Evolutionary conservation across 2,113 vertebrate species (phyloP), one percentile per base, ranked within the genome.

Genomic region (Urocynchramus pylzowi): DNA sequence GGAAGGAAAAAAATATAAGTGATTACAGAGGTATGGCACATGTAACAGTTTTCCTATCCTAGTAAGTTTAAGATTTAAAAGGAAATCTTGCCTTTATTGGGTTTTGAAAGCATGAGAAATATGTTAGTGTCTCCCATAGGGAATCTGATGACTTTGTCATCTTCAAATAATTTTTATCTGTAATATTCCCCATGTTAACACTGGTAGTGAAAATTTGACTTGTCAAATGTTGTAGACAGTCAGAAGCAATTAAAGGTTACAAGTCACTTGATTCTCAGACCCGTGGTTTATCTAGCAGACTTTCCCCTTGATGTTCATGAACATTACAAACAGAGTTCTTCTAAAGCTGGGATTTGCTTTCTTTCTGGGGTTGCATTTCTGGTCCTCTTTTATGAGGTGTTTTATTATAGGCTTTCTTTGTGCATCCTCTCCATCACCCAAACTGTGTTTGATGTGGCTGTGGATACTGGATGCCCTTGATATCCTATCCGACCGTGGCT

Each of bases 331-430:
- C 13, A 77, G 24, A 39, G 11, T 50, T 84, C 73, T 87, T 76
- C 60, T 68, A 50, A 35, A 41, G 42, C 0, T 90, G 37, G 20
- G 10, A 10, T 78, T 85, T 89, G 6, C 42, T 90, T 91, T 47
- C 45, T 82, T 68, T 87, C 61, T 77, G 57, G 12, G 30, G n/a
- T 71, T 59, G 49, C 28, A 42, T 79, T 91, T 96, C 82, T 94
- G 64, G 41, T 30, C 77, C 56, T 86, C 61, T 87, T 96, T 96
- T 88, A 96, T 64, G 74, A 95, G 83, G 65, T 90, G 84, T 95
- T 94, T 96, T 96, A 67, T 86, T 94, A 53, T 44, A 52, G 65
- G 44, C 27, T 83, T 90, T 37, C 87, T 90, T 91, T 89, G 80
- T 71, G 64, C 49, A 81, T 92, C 92, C 60, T 89, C 45, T 71